These are phyloP conservation scores for Astur gentilis DNA, from an alignment of 2,113 vertebrate genomes.

Conservation along the genomic window DNA sequence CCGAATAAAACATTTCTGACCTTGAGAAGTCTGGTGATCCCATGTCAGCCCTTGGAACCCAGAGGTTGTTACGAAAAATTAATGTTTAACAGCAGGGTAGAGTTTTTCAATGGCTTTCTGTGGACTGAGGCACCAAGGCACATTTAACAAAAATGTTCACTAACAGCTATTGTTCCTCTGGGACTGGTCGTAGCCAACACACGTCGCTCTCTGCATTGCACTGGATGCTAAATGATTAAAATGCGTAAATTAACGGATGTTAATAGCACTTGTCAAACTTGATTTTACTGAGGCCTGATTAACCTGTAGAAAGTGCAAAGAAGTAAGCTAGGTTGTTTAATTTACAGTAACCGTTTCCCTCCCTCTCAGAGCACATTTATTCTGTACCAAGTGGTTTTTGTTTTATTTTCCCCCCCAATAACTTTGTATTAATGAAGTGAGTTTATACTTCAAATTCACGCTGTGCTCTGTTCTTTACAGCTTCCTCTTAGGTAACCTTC, in stretches of 20 bases:
- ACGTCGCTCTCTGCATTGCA: fast-evolving
- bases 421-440: neutral
- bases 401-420: neutral
- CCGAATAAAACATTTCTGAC: neutral
- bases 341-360: neutral
- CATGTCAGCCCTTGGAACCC: neutral
- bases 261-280: neutral
- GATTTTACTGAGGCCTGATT: neutral
- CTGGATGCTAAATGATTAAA: neutral
- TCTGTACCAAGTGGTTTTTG: neutral
- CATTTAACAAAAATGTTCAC: neutral
- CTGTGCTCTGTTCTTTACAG: neutral
- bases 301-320: neutral
- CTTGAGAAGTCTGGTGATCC: neutral
- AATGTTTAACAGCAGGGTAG: neutral
- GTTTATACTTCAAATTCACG: fast-evolving
- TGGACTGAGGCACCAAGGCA: neutral
- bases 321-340: fast-evolving
- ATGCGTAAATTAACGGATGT: neutral
- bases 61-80: neutral
- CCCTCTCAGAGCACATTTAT: neutral
- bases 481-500: neutral
- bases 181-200: neutral
- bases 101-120: neutral
- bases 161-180: neutral